These are phyloP conservation scores for Coelinius sp. DNA, from an alignment of 2,888 invertebrate genomes.

Conservation along the genomic window DNA sequence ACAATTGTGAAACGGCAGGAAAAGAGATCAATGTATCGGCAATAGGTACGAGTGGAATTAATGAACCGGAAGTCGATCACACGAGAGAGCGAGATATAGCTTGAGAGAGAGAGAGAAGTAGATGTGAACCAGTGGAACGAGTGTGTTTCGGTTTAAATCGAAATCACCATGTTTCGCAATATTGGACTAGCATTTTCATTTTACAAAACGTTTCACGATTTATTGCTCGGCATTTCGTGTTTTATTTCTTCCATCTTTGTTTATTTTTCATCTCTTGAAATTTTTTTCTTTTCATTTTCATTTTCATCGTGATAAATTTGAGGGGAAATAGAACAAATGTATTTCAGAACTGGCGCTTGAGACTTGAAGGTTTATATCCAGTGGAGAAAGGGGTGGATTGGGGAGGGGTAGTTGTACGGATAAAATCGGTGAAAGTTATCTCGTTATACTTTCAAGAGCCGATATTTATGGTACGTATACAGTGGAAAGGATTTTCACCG, in stretches of 20 bases:
- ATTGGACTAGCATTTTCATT: constrained; percentile 28
- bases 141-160: constrained; percentile 23
- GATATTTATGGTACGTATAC: constrained; percentile 51
- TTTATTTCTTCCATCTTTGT: constrained; percentile 3
- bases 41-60: constrained; percentile 27
- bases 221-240: constrained; percentile 8
- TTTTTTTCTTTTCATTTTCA: not conserved
- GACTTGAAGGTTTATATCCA: constrained; percentile 12
- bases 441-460: constrained; percentile 50
- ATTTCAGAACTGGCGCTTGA: constrained; percentile 18
- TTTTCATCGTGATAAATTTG: constrained; percentile 8
- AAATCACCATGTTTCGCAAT: constrained; percentile 24
- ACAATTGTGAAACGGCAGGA: constrained; percentile 1
- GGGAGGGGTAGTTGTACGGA: not conserved
- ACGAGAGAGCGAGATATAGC: not conserved
- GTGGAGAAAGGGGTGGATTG: too few relatives aligned
- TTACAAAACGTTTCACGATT: constrained; percentile 29
- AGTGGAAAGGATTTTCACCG: constrained; percentile 25
- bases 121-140: not conserved
- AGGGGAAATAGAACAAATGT: constrained; percentile 22
- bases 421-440: constrained; percentile 50
- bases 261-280: not conserved
- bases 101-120: not conserved
- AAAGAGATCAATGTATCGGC: constrained; percentile 18
- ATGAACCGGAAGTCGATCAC: constrained; percentile 32